These are phyloP conservation scores for Globodera ellingtonae DNA, from an alignment of 1,140 invertebrate species.

Conservation along the genomic window DNA sequence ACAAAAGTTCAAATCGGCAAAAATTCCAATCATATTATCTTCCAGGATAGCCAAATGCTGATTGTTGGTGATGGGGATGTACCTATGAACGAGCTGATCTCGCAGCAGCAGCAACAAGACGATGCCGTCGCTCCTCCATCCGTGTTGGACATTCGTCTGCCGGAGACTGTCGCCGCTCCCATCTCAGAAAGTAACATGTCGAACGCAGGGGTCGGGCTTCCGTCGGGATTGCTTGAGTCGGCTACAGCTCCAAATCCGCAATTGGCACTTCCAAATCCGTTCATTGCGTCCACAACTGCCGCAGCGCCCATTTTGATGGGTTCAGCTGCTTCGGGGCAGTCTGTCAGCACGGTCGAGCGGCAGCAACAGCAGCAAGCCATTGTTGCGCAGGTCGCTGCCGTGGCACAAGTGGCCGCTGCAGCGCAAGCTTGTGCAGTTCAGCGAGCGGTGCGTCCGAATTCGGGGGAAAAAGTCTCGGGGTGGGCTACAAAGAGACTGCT, in stretches of 20 bases:
- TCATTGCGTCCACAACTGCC: background rate
- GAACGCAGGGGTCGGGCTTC: no score
- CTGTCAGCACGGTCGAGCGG: background rate
- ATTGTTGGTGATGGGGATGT: background rate
- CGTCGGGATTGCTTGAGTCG: background rate
- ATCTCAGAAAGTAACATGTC: background rate
- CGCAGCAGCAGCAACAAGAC: background rate
- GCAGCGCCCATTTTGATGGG: slow-evolving; percentile 19
- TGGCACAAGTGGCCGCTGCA: slow-evolving; percentile 27
- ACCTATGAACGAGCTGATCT: background rate
- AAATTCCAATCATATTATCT: background rate
- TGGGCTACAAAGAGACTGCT: no score
- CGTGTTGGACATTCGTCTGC: background rate
- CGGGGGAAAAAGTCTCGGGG: background rate
- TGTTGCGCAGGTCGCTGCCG: slow-evolving; percentile 30
- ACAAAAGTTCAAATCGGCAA: background rate
- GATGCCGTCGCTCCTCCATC: background rate
- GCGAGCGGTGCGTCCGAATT: slow-evolving; percentile 6
- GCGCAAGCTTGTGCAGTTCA: slow-evolving; percentile 28
- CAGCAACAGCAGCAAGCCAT: slow-evolving; percentile 25
- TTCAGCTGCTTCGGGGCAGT: slow-evolving; percentile 9
- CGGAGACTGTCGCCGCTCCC: background rate
- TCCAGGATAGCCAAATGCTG: background rate
- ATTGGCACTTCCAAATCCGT: slow-evolving; percentile 11
- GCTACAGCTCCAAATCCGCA: slow-evolving; percentile 8